phyloP scores from a whole-genome alignment of 2,113 vertebrate genomes.

The Monopterus albus region DNA sequence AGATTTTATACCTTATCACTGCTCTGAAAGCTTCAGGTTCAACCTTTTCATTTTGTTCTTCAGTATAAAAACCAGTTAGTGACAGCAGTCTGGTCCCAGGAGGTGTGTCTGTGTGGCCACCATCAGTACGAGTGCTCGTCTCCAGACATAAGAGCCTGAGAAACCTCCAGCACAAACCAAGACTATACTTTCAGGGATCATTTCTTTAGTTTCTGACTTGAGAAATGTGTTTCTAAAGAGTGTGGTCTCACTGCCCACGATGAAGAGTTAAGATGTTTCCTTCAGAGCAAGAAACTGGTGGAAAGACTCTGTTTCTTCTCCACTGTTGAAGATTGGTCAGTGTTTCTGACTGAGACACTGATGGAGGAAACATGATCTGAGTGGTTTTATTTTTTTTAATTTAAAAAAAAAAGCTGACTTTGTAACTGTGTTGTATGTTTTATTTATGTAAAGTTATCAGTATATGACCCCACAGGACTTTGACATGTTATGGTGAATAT shows the following conservation, averaged over 20 bases:
- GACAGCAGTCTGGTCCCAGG: too few species aligned
- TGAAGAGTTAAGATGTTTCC: conserved; percentile 39
- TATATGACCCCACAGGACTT: too few species aligned
- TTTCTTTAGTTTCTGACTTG: conserved; percentile 57
- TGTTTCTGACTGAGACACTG: neutral
- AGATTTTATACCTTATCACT: too few species aligned
- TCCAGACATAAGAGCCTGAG: neutral
- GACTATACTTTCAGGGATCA: conserved; percentile 67
- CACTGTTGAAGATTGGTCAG: conserved; percentile 59
- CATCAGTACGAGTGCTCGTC: neutral
- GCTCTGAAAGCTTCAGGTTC: too few species aligned
- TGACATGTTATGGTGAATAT: too few species aligned
- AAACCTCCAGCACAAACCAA: conserved; percentile 3
- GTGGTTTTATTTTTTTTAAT: too few species aligned
- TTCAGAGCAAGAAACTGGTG: conserved; percentile 52
- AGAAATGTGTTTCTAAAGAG: conserved; percentile 40
- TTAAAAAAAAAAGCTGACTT: too few species aligned
- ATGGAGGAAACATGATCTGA: conserved; percentile 40
- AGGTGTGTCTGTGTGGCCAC: too few species aligned
- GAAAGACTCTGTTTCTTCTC: conserved; percentile 15
- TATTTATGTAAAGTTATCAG: too few species aligned
- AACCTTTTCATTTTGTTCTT: too few species aligned
- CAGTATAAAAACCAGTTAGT: too few species aligned
- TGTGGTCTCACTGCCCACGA: conserved; percentile 43
- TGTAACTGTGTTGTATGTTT: too few species aligned